Conservation (phyloP, 2,113 vertebrate species). For the Genyomyrus donnyi region DNA sequence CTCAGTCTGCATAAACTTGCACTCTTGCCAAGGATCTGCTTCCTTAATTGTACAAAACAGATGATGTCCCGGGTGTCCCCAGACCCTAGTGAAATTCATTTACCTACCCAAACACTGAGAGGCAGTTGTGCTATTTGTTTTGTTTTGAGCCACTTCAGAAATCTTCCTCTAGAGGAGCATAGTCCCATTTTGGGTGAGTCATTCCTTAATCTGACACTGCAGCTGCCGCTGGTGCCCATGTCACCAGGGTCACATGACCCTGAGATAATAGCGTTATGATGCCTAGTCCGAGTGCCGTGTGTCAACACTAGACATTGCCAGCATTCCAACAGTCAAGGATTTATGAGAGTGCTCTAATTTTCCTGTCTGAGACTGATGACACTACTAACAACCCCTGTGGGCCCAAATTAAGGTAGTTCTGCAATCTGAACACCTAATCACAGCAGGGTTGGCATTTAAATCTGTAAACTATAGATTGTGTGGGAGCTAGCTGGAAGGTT, state of each 20-base stretch:
- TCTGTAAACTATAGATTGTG: neutral
- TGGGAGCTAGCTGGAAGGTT: neutral
- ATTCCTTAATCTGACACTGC: neutral
- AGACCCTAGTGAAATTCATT: neutral
- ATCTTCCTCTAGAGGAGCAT: neutral
- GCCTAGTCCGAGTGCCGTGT: neutral
- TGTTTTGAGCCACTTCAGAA: neutral
- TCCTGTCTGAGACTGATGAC: constrained; percentile 20
- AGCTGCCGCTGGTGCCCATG: neutral
- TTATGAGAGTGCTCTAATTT: neutral
- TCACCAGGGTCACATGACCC: constrained; percentile 3
- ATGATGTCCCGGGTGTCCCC: neutral
- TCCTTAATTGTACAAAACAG: neutral
- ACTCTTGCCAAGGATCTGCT: neutral
- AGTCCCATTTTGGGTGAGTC: neutral
- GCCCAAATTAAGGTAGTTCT: neutral
- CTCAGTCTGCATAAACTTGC: neutral
- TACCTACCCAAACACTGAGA: neutral
- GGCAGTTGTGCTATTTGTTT: neutral
- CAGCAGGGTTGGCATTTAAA: neutral
- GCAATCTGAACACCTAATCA: neutral
- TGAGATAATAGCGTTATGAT: neutral
- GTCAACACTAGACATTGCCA: constrained; percentile 2
- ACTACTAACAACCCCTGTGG: constrained; percentile 14
- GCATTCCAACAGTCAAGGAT: constrained; percentile 13